Evolutionary conservation across 1,140 invertebrate species (phyloP).

Genomic region (Octopus bimaculoides): DNA sequence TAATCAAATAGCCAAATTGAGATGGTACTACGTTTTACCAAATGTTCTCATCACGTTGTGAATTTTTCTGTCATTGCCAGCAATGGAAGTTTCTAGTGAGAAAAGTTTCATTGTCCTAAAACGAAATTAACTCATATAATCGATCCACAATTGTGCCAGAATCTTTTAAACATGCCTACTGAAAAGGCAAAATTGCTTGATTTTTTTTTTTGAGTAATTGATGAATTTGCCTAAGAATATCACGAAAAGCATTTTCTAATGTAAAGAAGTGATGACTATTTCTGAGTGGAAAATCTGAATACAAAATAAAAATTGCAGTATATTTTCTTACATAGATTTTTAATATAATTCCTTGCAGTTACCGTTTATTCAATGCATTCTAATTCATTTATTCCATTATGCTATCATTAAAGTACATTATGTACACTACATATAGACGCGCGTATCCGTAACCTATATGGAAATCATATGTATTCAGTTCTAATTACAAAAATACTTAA

Average conservation of each 20-base stretch:
- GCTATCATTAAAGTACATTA: neutral
- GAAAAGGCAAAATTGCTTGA: slow-evolving; percentile 4
- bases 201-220: neutral
- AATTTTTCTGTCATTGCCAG: slow-evolving; percentile 5
- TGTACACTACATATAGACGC: too few relatives aligned
- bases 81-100: neutral
- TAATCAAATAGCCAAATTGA: neutral
- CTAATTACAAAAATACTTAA: too few relatives aligned
- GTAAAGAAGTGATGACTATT: neutral
- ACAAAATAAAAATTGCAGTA: too few relatives aligned
- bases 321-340: neutral
- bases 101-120: neutral
- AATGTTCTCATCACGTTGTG: slow-evolving; percentile 1
- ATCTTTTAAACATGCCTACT: neutral
- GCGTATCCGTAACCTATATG: too few relatives aligned
- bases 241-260: neutral
- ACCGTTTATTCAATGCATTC: neutral
- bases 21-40: neutral
- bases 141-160: neutral
- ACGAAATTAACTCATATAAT: neutral
- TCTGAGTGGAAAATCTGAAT: too few relatives aligned
- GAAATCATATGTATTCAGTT: too few relatives aligned
- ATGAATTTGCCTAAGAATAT: neutral
- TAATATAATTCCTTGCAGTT: neutral
- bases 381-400: neutral